Evolutionary conservation across 1,140 invertebrate species (phyloP), one percentile per base, ranked within the genome.

Genomic region (Rhizoglyphus robini): DNA sequence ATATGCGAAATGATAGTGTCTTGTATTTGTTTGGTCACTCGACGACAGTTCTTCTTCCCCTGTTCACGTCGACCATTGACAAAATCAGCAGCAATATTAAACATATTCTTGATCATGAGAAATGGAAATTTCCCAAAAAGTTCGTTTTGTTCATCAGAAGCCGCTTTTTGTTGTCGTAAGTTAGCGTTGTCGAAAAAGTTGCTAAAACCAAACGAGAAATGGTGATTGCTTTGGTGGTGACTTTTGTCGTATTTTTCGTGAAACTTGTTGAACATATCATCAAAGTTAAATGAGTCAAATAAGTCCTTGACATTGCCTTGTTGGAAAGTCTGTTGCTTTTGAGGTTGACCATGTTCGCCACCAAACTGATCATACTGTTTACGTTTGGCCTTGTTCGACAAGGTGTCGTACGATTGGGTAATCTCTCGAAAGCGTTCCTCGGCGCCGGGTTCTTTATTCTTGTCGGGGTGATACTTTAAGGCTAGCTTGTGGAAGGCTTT

Each of bases 341-440:
- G n/a, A n/a, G 68, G 61, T 29, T 65, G 66, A 58, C 98, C 76
- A 2, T 95, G 95, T 74, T 97, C 93, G 77, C 98, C 95, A 18
- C 96, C 96, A 74, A 85, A 94, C 71, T 87, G 85, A 76, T 99
- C 96, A 76, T 92, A 99, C 11, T 96, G 83, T 69, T 95, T 90
- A 15, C 89, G 80, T 76, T 97, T 97, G 73, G 89, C 93, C 73
- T 89, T 84, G 74, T 99, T 93, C 66, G 90, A 94, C 0, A 99
- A 78, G 3, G 98, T 90, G 76, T 99, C 96, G 75, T 98, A 99
- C 0, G 96, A 96, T 79, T 99, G 94, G 0, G 95, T 93, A 1
- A 98, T 86, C 74, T 96, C 90, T 78, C 98, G 98, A 76, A 99
- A 99, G 72, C 90, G 90, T 70, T 95, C 91, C 75, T 97, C 95